These are phyloP conservation scores for Ooceraea biroi DNA, from an alignment of 1,140 invertebrate genomes.

Conservation along the genomic window DNA sequence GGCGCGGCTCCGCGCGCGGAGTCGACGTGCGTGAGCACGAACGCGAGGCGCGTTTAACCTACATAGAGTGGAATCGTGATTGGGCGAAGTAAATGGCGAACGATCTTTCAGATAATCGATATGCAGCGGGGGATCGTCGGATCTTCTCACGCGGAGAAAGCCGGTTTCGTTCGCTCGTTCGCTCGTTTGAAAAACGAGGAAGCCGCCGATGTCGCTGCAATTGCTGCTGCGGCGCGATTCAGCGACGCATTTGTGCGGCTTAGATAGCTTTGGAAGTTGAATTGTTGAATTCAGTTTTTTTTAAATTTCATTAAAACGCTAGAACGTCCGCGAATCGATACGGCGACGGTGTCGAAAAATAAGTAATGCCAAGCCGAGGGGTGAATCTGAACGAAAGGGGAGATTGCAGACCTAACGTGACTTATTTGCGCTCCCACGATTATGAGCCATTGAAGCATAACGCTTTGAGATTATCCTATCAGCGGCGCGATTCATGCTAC, in stretches of 20 bases:
- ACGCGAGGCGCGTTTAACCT: slow-evolving; percentile 62
- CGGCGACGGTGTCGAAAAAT: slow-evolving; percentile 24
- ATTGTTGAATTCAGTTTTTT: background rate
- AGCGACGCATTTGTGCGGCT: background rate
- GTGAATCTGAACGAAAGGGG: slow-evolving; percentile 20
- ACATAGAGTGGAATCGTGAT: slow-evolving; percentile 67
- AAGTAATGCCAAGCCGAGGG: background rate
- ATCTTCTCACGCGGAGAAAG: slow-evolving; percentile 51
- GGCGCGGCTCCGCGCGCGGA: too few species aligned
- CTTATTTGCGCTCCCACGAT: slow-evolving; percentile 51
- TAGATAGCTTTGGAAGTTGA: background rate
- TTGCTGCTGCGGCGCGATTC: background rate
- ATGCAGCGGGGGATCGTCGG: slow-evolving; percentile 35
- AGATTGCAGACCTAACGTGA: slow-evolving; percentile 38
- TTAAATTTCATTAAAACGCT: slow-evolving; percentile 1
- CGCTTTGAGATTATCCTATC: slow-evolving; percentile 51
- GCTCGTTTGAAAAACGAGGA: slow-evolving; percentile 76
- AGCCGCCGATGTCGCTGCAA: background rate
- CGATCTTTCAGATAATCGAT: slow-evolving; percentile 68
- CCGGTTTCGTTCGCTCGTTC: slow-evolving; percentile 48
- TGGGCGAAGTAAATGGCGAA: slow-evolving; percentile 66
- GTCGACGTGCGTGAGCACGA: slow-evolving; percentile 38
- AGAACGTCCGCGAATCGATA: slow-evolving; percentile 1
- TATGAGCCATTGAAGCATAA: slow-evolving; percentile 50
- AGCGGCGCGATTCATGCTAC: slow-evolving; percentile 11